Conservation (phyloP, 2,113 vertebrate species). For the Cottus gobio region DNA sequence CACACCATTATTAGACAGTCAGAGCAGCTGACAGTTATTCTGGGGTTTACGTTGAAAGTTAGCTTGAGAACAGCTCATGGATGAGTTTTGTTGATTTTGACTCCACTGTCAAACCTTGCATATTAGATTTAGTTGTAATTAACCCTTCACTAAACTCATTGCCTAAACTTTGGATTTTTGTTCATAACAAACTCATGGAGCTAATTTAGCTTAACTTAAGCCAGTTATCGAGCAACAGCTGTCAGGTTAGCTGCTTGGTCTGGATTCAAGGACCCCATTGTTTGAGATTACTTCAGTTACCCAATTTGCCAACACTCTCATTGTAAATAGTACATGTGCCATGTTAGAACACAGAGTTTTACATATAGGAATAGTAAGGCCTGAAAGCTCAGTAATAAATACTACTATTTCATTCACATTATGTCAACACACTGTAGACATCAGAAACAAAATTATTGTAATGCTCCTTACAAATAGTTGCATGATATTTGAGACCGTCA, state of each 20-base stretch:
- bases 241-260: too few relatives aligned
- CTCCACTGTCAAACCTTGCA: neutral
- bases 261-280: too few relatives aligned
- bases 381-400: neutral
- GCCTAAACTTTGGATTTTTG: too few relatives aligned
- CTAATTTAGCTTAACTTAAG: neutral
- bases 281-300: too few relatives aligned
- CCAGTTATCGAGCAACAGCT: neutral
- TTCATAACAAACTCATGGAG: neutral
- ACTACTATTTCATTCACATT: neutral
- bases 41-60: too few relatives aligned
- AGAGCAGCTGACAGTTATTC: too few relatives aligned
- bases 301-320: too few relatives aligned
- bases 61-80: too few relatives aligned
- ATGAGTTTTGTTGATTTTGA: too few relatives aligned
- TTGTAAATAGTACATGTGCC: too few relatives aligned
- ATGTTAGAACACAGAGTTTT: neutral
- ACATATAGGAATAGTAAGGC: neutral
- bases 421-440: neutral
- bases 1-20: neutral
- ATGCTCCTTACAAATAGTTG: neutral
- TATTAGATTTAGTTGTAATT: neutral
- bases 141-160: too few relatives aligned
- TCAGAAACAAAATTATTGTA: neutral
- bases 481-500: neutral